These are phyloP conservation scores for Carettochelys insculpta DNA, from an alignment of 2,113 vertebrate species.

Conservation along the genomic window DNA sequence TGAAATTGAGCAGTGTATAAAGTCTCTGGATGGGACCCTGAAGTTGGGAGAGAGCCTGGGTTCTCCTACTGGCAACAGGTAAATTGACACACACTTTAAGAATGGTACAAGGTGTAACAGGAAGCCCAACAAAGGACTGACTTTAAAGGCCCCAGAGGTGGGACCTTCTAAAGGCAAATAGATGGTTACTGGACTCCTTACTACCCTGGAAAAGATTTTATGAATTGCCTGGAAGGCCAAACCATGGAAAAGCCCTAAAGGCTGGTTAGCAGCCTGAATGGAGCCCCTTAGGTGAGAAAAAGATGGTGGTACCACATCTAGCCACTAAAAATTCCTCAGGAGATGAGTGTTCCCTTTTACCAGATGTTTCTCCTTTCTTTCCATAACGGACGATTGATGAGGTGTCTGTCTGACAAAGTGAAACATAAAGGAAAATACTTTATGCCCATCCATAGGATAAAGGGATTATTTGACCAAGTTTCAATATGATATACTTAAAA, in stretches of 20 bases:
- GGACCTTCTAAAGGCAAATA: no score
- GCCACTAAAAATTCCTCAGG: not conserved
- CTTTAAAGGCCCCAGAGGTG: no score
- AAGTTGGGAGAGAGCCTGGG: no score
- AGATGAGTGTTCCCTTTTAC: not conserved
- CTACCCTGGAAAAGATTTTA: not conserved
- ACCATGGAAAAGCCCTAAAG: not conserved
- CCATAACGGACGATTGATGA: fast-evolving
- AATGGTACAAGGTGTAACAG: no score
- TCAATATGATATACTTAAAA: not conserved
- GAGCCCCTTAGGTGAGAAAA: not conserved
- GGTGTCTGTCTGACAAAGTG: not conserved
- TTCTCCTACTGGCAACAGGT: no score
- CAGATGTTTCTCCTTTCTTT: not conserved
- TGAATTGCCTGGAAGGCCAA: not conserved
- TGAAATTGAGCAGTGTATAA: no score
- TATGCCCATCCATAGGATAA: not conserved
- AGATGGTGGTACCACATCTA: not conserved
- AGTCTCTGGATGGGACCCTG: no score
- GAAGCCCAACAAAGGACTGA: no score
- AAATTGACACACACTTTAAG: no score
- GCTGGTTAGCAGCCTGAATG: not conserved
- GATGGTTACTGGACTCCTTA: not conserved
- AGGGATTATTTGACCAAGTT: not conserved
- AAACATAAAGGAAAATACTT: not conserved